Evolutionary conservation across 1,140 invertebrate species (phyloP).

Genomic region (Hydropsyche tenuis): DNA sequence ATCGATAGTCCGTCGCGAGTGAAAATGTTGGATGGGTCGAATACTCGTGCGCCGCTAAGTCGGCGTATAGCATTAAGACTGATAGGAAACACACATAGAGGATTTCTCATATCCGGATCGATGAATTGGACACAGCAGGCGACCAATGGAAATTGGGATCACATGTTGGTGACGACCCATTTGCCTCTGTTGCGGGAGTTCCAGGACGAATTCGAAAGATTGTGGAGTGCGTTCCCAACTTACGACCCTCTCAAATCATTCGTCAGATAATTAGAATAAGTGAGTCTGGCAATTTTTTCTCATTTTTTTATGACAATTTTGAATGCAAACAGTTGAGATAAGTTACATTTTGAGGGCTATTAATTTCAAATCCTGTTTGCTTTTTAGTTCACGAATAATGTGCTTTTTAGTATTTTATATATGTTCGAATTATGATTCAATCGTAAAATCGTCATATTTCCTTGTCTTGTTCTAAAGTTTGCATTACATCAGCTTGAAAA

Average conservation of each 20-base stretch:
- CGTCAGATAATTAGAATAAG: no score
- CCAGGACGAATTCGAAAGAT: constrained; percentile 14
- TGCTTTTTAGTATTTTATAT: no score
- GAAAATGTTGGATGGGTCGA: background rate
- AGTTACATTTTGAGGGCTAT: no score
- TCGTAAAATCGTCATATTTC: no score
- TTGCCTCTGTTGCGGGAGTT: background rate
- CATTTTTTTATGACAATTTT: no score
- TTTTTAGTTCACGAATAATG: no score
- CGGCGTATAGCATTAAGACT: background rate
- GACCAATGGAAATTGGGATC: constrained; percentile 32
- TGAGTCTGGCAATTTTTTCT: no score
- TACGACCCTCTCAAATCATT: background rate
- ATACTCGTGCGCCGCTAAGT: background rate
- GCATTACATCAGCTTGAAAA: no score
- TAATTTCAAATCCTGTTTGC: no score
- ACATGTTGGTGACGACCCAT: constrained; percentile 12
- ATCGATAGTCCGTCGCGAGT: constrained; percentile 27
- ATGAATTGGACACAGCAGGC: constrained; percentile 39
- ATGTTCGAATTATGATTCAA: no score
- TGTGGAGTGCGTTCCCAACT: constrained; percentile 22
- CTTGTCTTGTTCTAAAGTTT: no score
- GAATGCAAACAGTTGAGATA: no score
- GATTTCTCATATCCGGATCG: constrained; percentile 33
- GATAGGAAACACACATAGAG: background rate